Base-by-base conservation (phyloP, 1,140 invertebrate genomes). In the Sinella curviseta region DNA sequence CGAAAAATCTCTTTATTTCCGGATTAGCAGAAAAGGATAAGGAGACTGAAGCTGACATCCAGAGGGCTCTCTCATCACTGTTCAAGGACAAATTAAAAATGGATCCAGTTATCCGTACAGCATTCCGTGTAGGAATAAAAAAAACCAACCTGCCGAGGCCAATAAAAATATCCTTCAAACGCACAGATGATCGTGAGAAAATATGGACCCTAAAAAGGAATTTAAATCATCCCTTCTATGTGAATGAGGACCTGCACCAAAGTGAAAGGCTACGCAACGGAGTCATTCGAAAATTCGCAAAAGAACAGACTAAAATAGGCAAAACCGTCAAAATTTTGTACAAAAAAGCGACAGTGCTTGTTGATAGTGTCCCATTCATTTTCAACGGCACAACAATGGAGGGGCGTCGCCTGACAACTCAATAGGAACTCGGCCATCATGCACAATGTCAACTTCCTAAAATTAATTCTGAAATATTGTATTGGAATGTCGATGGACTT, bases 351-450 rank as follows among this genome's bases (percentile, higher is more conserved):
- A 17, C 57, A 17, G 8, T 65, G 16, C 57, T n/a, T 4, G 26
- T 65, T n/a, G 16, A 65, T n/a, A n/a, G 26, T n/a, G n/a, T n/a
- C n/a, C n/a, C n/a, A n/a, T n/a, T n/a, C n/a, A n/a, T n/a, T n/a
- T n/a, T n/a, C n/a, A n/a, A n/a, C n/a, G n/a, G n/a, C n/a, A n/a
- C n/a, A n/a, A n/a, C n/a, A n/a, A n/a, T n/a, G 16, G 57, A 65
- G 8, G 16, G 24, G 24, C 24, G 8, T 65, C 8, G 16, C 24
- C 57, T 26, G 26, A 26, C 57, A 17, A 26, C 57, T 26, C 8
- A 30, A 70, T 70, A 70, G 65, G 65, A 30, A 33, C 12, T 14
- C 65, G 65, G 65, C 65, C 65, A 70, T 70, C 65, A 33, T 70
- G 31, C 65, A 70, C 65, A n/a, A 4, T 3, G 24, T 8, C 12